phyloP scores from a whole-genome alignment of 2,113 vertebrate genomes.

The Pygoscelis adeliae region DNA sequence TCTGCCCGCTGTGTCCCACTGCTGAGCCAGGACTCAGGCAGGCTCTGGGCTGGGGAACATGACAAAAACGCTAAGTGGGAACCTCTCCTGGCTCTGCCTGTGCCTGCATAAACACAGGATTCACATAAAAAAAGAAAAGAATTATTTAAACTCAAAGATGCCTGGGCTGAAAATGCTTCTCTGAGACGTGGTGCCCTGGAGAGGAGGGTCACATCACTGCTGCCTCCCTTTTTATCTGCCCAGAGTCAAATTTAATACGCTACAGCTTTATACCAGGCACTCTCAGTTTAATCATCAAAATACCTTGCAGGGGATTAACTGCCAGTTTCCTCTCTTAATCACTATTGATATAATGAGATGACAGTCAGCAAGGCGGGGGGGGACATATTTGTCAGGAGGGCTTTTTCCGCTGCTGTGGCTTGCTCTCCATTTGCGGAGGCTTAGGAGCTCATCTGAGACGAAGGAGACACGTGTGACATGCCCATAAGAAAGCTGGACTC shows the following conservation, averaged over 20 bases:
- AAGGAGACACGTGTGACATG: fast-evolving
- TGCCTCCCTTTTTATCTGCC: not conserved
- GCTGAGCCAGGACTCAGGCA: not conserved
- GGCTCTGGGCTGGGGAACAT: not conserved
- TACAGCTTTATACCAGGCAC: not conserved
- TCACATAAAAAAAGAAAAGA: not conserved
- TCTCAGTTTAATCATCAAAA: conserved; percentile 4
- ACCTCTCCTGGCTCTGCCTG: not conserved
- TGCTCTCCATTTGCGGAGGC: not conserved
- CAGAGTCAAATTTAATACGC: not conserved
- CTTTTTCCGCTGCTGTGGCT: not conserved
- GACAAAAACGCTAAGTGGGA: not conserved
- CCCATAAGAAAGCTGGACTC: not conserved
- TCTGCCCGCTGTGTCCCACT: fast-evolving
- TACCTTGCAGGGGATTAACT: conserved; percentile 38
- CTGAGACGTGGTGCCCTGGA: not conserved
- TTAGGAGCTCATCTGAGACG: not conserved
- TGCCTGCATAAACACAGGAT: not conserved
- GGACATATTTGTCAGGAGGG: not conserved
- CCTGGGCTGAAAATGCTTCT: not conserved
- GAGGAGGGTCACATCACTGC: not conserved
- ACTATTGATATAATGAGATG: conserved; percentile 1
- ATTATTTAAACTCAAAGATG: not conserved
- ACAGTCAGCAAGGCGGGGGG: not conserved
- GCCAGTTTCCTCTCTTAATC: conserved; percentile 25